Evolutionary conservation across 1,140 invertebrate genomes (phyloP).

Genomic region (Saccostrea echinata): DNA sequence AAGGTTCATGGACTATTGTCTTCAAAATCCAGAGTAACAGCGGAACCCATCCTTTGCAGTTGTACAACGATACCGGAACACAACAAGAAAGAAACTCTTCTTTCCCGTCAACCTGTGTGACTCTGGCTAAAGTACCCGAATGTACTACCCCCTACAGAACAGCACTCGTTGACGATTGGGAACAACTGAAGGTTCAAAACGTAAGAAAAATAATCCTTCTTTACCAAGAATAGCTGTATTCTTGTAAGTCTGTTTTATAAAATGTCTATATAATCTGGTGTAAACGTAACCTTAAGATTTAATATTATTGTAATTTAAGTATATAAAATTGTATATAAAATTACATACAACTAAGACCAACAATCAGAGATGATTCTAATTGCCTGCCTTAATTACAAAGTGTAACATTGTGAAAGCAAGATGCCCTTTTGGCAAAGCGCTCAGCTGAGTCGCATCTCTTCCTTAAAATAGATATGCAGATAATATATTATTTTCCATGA

Average conservation of each 20-base stretch:
- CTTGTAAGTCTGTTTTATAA: not conserved
- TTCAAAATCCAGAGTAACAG: conserved; percentile 5
- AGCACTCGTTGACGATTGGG: not conserved
- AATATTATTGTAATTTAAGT: too few relatives aligned
- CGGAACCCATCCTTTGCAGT: not conserved
- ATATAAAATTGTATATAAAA: too few relatives aligned
- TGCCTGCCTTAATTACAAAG: too few relatives aligned
- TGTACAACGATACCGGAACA: not conserved
- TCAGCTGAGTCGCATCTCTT: too few relatives aligned
- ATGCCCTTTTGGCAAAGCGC: too few relatives aligned
- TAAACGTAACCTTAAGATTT: too few relatives aligned
- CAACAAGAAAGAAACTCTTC: not conserved
- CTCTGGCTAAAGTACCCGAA: not conserved
- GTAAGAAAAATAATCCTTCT: not conserved
- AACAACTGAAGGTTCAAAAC: not conserved
- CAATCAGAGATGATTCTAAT: too few relatives aligned
- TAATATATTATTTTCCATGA: too few relatives aligned
- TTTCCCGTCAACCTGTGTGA: not conserved
- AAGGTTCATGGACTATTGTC: not conserved
- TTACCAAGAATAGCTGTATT: too few relatives aligned
- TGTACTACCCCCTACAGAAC: not conserved
- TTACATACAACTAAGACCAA: too few relatives aligned
- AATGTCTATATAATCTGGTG: not conserved
- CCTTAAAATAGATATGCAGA: too few relatives aligned
- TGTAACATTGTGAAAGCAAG: too few relatives aligned